Conservation (phyloP, 2,888 invertebrate species). For the Schrankia costaestrigalis region DNA sequence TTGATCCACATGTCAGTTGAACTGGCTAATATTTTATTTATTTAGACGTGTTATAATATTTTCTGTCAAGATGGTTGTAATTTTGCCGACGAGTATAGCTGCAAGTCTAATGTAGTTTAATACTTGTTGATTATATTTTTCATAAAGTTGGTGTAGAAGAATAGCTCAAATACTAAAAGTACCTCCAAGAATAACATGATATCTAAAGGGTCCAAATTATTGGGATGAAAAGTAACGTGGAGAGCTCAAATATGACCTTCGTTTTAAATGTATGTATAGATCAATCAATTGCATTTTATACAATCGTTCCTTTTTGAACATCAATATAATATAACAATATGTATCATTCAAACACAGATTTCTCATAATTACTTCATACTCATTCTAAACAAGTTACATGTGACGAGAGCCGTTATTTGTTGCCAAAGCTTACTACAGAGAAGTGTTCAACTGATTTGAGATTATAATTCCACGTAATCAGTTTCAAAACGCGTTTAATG, state of each 20-base stretch:
- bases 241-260: no score
- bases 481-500: neutral
- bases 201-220: no score
- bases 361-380: constrained; percentile 23
- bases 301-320: constrained; percentile 30
- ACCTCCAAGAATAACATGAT: no score
- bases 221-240: no score
- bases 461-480: neutral
- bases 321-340: constrained; percentile 20
- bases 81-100: no score
- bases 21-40: neutral
- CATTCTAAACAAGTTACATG: constrained; percentile 27
- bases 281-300: constrained; percentile 16
- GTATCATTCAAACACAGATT: constrained; percentile 20
- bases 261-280: constrained; percentile 6
- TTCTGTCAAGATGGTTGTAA: no score
- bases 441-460: no score
- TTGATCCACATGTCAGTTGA: constrained; percentile 17
- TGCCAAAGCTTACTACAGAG: constrained; percentile 18
- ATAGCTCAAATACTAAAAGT: no score
- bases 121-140: no score
- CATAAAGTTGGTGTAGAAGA: no score
- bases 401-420: constrained; percentile 14
- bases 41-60: no score
- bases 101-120: no score